phyloP scores from a whole-genome alignment of 2,113 vertebrate genomes.

The Circaetus gallicus region DNA sequence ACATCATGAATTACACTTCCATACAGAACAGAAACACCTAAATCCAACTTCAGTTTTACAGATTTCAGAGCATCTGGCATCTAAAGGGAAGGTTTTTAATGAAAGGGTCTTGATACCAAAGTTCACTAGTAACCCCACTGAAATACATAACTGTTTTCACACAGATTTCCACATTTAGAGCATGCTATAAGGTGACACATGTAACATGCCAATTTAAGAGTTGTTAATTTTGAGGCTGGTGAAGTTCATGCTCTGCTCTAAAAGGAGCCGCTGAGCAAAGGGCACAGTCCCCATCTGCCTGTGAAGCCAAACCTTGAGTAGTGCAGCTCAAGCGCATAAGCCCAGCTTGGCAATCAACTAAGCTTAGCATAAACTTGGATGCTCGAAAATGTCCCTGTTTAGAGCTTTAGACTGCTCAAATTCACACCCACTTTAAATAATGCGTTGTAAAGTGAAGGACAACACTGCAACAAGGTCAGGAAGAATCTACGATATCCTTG shows the following conservation, averaged over 20 bases:
- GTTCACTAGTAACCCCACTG: neutral
- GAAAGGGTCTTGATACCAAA: neutral
- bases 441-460: neutral
- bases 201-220: neutral
- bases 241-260: neutral
- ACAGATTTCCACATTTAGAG: neutral
- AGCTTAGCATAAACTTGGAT: neutral
- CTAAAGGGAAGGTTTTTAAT: neutral
- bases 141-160: neutral
- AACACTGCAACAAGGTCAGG: neutral
- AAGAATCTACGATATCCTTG: neutral
- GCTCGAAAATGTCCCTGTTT: neutral
- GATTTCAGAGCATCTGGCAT: neutral
- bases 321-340: neutral
- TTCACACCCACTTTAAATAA: neutral
- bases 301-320: neutral
- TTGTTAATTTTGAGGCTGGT: neutral
- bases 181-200: neutral
- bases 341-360: neutral
- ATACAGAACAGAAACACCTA: neutral
- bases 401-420: neutral
- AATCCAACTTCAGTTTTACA: neutral
- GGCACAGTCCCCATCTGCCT: rapidly evolving
- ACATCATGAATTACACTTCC: neutral
- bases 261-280: neutral